These are phyloP conservation scores for Cryptocheilus praepositus DNA, from an alignment of 2,888 invertebrate genomes.

Conservation along the genomic window DNA sequence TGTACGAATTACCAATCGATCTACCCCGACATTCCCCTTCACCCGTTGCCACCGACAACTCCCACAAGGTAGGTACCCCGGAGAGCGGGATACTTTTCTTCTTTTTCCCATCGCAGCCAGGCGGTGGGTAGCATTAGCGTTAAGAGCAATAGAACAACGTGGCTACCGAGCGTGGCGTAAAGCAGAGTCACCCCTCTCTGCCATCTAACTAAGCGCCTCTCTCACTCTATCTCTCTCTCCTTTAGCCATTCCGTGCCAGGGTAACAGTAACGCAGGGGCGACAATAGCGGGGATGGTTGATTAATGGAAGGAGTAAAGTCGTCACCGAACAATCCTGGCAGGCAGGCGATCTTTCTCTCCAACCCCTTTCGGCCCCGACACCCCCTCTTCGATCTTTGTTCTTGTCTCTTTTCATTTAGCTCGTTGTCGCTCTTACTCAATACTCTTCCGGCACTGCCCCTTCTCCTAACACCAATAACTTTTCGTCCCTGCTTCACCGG, in stretches of 20 bases:
- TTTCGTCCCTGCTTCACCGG: conserved; percentile 32
- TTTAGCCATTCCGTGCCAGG: not conserved
- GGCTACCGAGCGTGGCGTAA: conserved; percentile 64
- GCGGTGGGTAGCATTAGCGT: conserved; percentile 65
- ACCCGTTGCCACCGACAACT: conserved; percentile 12
- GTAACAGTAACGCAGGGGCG: conserved; percentile 40
- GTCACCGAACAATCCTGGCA: conserved; percentile 61
- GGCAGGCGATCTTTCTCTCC: conserved; percentile 49
- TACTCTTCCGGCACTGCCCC: not conserved
- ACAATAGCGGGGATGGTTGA: conserved; percentile 67
- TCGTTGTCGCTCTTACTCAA: conserved; percentile 31
- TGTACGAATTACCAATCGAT: conserved; percentile 51
- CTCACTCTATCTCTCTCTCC: conserved; percentile 10
- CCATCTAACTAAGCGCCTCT: not conserved
- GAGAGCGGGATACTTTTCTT: conserved; percentile 10
- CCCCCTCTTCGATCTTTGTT: conserved; percentile 22
- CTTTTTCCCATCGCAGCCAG: conserved; percentile 36
- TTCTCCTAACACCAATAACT: not conserved
- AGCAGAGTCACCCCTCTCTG: conserved; percentile 46
- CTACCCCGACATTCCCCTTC: conserved; percentile 40
- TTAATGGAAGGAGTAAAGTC: conserved; percentile 70
- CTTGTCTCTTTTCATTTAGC: conserved; percentile 38
- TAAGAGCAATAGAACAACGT: conserved; percentile 70
- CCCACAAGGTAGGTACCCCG: conserved; percentile 7
- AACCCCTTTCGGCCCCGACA: conserved; percentile 1